These are phyloP conservation scores for Orcinus orca DNA, from an alignment of 2,113 vertebrate species.

Conservation along the genomic window DNA sequence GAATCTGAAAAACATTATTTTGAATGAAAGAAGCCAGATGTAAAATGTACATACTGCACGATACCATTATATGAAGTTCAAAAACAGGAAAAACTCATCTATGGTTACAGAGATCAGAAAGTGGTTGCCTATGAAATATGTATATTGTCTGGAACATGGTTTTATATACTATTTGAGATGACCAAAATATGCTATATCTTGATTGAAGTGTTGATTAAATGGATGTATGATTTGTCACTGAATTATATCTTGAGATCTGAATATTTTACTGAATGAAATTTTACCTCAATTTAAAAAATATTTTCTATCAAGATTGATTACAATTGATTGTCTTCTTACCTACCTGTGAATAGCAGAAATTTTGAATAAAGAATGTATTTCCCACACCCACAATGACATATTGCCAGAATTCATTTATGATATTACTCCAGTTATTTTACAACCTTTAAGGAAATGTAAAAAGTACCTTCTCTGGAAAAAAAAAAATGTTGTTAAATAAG, in stretches of 20 bases:
- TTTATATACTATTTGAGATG: background rate
- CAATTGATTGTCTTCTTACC: background rate
- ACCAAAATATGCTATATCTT: background rate
- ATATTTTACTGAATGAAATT: background rate
- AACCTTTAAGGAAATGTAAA: background rate
- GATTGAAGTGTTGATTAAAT: background rate
- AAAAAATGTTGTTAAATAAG: background rate
- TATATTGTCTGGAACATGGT: background rate
- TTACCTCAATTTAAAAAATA: background rate
- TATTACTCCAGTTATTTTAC: background rate
- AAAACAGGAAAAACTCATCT: background rate
- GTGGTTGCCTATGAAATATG: background rate
- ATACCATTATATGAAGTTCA: background rate
- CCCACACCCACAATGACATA: background rate
- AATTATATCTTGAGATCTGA: background rate
- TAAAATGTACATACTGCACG: background rate
- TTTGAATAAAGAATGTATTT: background rate
- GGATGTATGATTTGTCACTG: background rate
- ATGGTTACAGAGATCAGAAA: background rate
- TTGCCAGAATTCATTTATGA: background rate
- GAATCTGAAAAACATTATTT: background rate
- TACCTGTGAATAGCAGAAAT: background rate
- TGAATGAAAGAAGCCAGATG: background rate
- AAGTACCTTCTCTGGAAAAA: background rate
- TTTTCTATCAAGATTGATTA: background rate